A percentile compares a stretch with the other conserved stretches of the same genome.
Evolutionary conservation across 1,140 invertebrate genomes (phyloP).

Genomic region (Agrilus planipennis): DNA sequence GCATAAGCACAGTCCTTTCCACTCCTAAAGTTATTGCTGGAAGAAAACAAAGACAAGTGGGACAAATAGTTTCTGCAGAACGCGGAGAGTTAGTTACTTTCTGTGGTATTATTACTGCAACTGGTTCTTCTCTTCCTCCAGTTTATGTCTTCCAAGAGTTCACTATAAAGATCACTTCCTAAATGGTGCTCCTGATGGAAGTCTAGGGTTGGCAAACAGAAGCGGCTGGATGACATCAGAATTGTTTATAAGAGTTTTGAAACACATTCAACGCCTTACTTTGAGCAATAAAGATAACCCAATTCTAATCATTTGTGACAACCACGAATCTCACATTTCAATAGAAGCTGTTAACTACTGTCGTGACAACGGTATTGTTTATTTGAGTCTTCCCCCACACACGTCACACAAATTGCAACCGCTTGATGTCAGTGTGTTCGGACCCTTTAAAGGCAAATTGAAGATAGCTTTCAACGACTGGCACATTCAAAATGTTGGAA

Average conservation of each 20-base stretch:
- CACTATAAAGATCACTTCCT: slow-evolving; percentile 4
- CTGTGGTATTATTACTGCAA: not conserved
- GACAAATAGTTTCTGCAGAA: slow-evolving; percentile 31
- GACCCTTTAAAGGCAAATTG: slow-evolving; percentile 4
- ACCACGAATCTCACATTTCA: not conserved
- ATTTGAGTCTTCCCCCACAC: slow-evolving; percentile 1
- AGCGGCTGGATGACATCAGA: slow-evolving; percentile 10
- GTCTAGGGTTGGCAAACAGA: not conserved
- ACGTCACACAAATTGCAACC: slow-evolving; percentile 3
- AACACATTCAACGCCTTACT: slow-evolving; percentile 4
- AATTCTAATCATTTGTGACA: slow-evolving; percentile 2
- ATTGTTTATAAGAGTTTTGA: not conserved
- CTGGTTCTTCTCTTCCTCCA: not conserved
- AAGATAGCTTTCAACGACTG: slow-evolving; percentile 2
- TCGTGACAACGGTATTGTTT: slow-evolving; percentile 4
- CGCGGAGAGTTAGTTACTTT: slow-evolving; percentile 19
- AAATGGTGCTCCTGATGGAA: not conserved
- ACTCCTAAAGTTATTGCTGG: slow-evolving; percentile 29
- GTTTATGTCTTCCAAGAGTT: slow-evolving; percentile 1
- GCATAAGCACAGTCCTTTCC: slow-evolving; percentile 33
- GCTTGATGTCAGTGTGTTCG: slow-evolving; percentile 1
- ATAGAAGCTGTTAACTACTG: slow-evolving; percentile 2
- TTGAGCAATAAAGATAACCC: not conserved
- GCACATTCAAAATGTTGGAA: slow-evolving; percentile 1
- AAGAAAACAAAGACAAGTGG: slow-evolving; percentile 31